Conservation (phyloP, 2,888 invertebrate genomes). For the Mythimna lalbum region DNA sequence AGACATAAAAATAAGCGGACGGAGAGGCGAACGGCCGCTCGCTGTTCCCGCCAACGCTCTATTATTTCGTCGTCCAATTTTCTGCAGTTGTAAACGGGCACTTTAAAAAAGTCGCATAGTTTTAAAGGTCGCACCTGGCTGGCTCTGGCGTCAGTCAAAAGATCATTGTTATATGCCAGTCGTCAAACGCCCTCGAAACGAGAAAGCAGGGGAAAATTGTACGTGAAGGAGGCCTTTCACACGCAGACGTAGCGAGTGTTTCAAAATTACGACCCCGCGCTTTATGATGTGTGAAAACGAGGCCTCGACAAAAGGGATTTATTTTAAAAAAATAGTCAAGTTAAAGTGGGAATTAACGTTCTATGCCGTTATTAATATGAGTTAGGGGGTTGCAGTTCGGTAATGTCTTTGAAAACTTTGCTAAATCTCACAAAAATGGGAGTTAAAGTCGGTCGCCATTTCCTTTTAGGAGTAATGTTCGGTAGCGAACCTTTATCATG, state of each 20-base stretch:
- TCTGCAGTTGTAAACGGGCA: constrained; percentile 75
- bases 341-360: constrained; percentile 54
- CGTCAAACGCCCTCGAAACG: constrained; percentile 78
- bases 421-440: constrained; percentile 30
- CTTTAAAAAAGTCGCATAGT: constrained; percentile 73
- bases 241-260: constrained; percentile 76
- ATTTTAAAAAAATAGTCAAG: constrained; percentile 61
- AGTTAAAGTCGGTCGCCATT: constrained; percentile 15
- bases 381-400: constrained; percentile 29
- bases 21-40: constrained; percentile 29
- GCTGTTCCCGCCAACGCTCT: constrained; percentile 54
- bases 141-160: constrained; percentile 79
- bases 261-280: constrained; percentile 76
- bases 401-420: constrained; percentile 34
- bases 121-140: constrained; percentile 72
- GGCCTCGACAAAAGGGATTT: constrained; percentile 58
- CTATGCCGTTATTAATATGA: constrained; percentile 46
- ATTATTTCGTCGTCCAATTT: constrained; percentile 77
- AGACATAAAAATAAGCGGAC: constrained; percentile 44
- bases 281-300: constrained; percentile 78
- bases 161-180: constrained; percentile 80
- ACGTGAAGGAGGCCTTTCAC: constrained; percentile 75
- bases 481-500: not conserved
- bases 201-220: constrained; percentile 65
- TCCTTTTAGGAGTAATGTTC: not conserved